Evolutionary conservation across 2,113 vertebrate species (phyloP).

Genomic region (Rhodinocichla rosea): DNA sequence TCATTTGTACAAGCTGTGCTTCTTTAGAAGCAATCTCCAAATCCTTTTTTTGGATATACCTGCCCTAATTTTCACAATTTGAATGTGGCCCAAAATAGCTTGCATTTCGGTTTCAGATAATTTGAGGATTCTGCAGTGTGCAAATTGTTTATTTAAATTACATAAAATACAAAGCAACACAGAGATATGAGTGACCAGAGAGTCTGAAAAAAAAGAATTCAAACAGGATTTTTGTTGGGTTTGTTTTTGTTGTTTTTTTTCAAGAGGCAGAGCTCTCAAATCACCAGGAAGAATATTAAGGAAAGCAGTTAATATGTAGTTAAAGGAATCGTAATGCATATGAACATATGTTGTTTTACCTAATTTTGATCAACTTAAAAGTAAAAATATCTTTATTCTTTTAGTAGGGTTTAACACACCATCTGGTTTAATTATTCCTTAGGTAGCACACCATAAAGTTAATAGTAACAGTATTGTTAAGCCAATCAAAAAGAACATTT

Average conservation of each 20-base stretch:
- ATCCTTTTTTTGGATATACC: conserved; percentile 9
- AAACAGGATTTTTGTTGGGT: not conserved
- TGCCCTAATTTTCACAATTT: not conserved
- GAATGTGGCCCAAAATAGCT: not conserved
- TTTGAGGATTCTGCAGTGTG: not conserved
- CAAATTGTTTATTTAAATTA: not conserved
- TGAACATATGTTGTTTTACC: conserved; percentile 73
- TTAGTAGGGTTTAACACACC: conserved; percentile 55
- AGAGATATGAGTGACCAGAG: not conserved
- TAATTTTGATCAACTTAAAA: conserved; percentile 75
- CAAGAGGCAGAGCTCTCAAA: not conserved
- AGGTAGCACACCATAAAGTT: conserved; percentile 68
- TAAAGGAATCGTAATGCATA: conserved; percentile 60
- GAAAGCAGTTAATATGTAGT: conserved; percentile 64
- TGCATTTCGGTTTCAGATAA: not conserved
- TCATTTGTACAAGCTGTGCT: conserved; percentile 47
- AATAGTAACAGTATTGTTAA: conserved; percentile 57
- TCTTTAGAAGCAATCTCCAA: conserved; percentile 35
- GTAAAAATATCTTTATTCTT: conserved; percentile 64
- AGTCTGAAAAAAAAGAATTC: not conserved
- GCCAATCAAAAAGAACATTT: conserved; percentile 43
- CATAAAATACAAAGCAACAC: not conserved
- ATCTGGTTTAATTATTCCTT: conserved; percentile 79
- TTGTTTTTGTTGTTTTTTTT: not conserved
- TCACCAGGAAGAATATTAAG: conserved; percentile 58